These are phyloP conservation scores for Lynx canadensis DNA, from an alignment of 2,113 vertebrate species.

Conservation along the genomic window DNA sequence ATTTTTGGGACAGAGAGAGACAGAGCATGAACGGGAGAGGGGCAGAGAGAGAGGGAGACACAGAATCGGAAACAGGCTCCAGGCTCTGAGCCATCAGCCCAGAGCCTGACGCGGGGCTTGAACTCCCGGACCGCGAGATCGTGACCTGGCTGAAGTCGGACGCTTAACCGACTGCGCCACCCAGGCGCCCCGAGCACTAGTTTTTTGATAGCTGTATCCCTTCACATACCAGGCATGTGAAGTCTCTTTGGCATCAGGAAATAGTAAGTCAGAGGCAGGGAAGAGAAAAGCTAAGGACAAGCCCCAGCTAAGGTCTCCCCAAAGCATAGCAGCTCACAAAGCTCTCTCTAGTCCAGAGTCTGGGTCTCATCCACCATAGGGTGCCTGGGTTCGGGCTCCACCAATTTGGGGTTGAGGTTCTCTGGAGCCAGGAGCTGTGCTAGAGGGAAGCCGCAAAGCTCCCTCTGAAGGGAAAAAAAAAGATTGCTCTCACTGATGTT, in stretches of 20 bases:
- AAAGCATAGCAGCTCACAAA: background rate
- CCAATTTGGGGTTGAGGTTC: background rate
- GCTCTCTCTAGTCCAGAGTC: background rate
- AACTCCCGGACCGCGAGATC: too few species aligned
- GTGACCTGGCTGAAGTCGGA: too few species aligned
- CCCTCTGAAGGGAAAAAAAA: background rate
- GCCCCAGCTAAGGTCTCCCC: background rate
- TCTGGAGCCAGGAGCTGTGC: background rate
- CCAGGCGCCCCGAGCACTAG: too few species aligned
- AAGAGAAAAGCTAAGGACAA: background rate
- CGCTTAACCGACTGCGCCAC: too few species aligned
- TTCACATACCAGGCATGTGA: background rate
- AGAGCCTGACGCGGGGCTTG: too few species aligned
- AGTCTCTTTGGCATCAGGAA: background rate
- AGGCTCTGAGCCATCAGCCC: too few species aligned
- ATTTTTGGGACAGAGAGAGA: too few species aligned
- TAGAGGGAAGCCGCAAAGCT: background rate
- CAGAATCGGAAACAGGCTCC: too few species aligned
- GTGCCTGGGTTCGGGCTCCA: background rate
- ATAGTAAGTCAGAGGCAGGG: background rate
- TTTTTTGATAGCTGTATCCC: background rate
- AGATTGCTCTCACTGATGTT: rapidly evolving
- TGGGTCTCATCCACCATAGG: background rate
- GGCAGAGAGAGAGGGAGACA: too few species aligned
- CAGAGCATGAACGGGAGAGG: too few species aligned